Percentiles rank a stretch among this genome's conserved stretches.
phyloP scores from a whole-genome alignment of 2,888 invertebrate species.

The Campoplex nolae region DNA sequence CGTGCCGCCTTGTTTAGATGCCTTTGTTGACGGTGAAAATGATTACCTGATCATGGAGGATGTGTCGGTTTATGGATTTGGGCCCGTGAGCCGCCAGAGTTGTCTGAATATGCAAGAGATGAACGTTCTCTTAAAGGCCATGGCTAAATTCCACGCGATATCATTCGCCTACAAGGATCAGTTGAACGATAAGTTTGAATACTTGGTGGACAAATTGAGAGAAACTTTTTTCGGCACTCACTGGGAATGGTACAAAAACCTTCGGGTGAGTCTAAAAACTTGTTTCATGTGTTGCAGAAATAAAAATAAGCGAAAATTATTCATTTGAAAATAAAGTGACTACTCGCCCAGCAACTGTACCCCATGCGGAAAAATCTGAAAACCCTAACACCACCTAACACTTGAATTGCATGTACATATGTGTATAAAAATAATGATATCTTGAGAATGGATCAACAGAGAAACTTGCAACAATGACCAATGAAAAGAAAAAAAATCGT shows the following conservation, averaged over 20 bases:
- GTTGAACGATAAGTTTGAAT: constrained; percentile 80
- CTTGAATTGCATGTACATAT: too few species aligned
- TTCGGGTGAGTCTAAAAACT: constrained; percentile 74
- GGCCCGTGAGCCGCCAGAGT: constrained; percentile 77
- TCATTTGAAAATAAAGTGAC: neutral
- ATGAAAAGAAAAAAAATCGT: too few species aligned
- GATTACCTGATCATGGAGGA: constrained; percentile 85
- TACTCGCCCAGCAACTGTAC: too few species aligned
- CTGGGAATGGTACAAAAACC: constrained; percentile 80
- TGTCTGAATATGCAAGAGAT: constrained; percentile 79
- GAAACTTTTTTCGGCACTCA: constrained; percentile 77
- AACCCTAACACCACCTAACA: too few species aligned
- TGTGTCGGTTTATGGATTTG: constrained; percentile 81
- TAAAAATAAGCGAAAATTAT: neutral
- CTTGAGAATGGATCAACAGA: too few species aligned
- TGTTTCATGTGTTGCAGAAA: constrained; percentile 28
- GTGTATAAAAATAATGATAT: too few species aligned
- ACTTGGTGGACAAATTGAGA: constrained; percentile 70
- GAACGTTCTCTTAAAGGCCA: constrained; percentile 79
- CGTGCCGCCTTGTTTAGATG: constrained; percentile 80
- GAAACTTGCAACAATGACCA: too few species aligned
- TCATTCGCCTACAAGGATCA: constrained; percentile 84
- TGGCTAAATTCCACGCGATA: constrained; percentile 85
- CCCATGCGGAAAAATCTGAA: too few species aligned
- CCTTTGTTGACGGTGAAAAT: constrained; percentile 82